A percentile compares a stretch with the other conserved stretches of the same genome.
phyloP scores from a whole-genome alignment of 2,888 invertebrate genomes.

The Amphipyra berbera region DNA sequence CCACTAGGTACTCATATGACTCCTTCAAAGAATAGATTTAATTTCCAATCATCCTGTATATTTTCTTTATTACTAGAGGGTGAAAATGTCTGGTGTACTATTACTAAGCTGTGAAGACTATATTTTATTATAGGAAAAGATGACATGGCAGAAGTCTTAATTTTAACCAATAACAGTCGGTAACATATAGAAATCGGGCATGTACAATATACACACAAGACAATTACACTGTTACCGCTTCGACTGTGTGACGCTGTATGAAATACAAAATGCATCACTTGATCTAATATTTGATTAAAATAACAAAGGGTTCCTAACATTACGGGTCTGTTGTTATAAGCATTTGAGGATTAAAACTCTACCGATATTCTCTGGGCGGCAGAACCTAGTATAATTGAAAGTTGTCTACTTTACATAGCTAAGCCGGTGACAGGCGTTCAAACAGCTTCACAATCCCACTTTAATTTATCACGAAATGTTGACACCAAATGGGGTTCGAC shows the following conservation, averaged over 20 bases:
- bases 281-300: conserved; percentile 45
- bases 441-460: conserved; percentile 54
- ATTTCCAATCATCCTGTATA: too few relatives aligned
- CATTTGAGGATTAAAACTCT: conserved; percentile 36
- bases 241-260: conserved; percentile 24
- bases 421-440: conserved; percentile 40
- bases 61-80: too few relatives aligned
- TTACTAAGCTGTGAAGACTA: too few relatives aligned
- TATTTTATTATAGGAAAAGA: too few relatives aligned
- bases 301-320: conserved; percentile 29
- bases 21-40: too few relatives aligned
- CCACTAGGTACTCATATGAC: too few relatives aligned
- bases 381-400: conserved; percentile 45
- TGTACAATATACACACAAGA: conserved; percentile 7
- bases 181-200: neutral
- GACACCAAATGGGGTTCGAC: conserved; percentile 57
- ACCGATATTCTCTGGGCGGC: conserved; percentile 23
- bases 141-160: too few relatives aligned
- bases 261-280: conserved; percentile 30
- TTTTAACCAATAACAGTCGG: neutral
- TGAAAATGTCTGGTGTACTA: too few relatives aligned
- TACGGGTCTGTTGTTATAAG: conserved; percentile 29
- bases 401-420: conserved; percentile 39
- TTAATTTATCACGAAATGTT: conserved; percentile 62
- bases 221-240: conserved; percentile 20